Conservation (phyloP, 2,797 vertebrate species). For the Syncerus caffer region DNA sequence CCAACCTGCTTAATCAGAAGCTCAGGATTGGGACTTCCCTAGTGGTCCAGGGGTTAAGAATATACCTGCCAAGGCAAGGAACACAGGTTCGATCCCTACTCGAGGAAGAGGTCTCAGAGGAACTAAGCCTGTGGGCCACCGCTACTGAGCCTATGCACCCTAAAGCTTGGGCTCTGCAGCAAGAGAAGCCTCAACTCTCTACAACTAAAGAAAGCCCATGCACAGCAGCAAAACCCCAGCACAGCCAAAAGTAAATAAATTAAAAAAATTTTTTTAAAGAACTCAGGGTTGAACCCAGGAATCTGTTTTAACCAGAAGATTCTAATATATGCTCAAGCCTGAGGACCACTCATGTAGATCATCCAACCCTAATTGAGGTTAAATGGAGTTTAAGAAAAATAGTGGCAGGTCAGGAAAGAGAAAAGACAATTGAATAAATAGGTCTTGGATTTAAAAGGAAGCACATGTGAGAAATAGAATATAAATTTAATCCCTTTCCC, state of each 20-base stretch:
- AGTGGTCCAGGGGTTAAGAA: neutral
- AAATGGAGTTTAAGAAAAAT: neutral
- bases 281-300: neutral
- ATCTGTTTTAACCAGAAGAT: neutral
- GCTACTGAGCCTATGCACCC: neutral
- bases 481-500: neutral
- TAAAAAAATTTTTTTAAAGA: rapidly evolving
- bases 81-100: neutral
- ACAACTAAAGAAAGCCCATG: neutral
- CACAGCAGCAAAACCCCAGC: neutral
- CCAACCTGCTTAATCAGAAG: neutral
- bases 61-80: neutral
- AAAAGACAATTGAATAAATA: neutral
- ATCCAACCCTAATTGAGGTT: neutral
- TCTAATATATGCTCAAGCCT: neutral
- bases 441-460: slow-evolving; percentile 5
- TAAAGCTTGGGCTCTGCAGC: neutral
- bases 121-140: neutral
- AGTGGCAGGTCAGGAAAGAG: neutral
- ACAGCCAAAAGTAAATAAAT: neutral
- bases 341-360: neutral
- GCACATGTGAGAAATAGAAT: neutral
- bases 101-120: neutral
- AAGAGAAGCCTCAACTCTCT: neutral
- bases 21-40: neutral